Conservation (phyloP, 2,888 invertebrate species). For the Thalpophila matura region DNA sequence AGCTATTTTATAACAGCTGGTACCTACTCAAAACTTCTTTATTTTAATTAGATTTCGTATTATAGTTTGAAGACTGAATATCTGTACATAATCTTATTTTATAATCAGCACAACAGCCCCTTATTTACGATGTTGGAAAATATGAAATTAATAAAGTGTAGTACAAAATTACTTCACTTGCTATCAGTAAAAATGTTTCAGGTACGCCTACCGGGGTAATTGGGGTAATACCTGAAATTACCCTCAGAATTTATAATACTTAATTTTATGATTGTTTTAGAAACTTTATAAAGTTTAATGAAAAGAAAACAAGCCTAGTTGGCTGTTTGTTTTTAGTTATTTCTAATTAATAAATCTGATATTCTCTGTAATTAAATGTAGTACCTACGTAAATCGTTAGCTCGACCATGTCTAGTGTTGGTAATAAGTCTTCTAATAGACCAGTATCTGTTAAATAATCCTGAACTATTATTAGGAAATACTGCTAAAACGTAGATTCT, state of each 20-base stretch:
- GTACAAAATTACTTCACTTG: background rate
- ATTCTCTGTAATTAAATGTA: background rate
- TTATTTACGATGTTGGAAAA: background rate
- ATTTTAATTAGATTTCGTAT: no score
- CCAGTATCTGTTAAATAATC: no score
- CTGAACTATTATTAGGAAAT: no score
- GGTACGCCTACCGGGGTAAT: constrained; percentile 7
- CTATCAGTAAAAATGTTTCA: constrained; percentile 5
- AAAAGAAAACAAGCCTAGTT: constrained; percentile 21
- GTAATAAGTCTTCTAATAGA: no score
- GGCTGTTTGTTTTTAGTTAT: background rate
- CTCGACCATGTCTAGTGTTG: no score
- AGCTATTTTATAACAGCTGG: no score
- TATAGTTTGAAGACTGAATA: no score
- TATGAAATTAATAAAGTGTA: constrained; percentile 6
- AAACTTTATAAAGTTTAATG: constrained; percentile 16
- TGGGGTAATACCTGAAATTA: constrained; percentile 6
- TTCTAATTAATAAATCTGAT: background rate
- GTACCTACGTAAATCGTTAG: no score
- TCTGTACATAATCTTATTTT: background rate
- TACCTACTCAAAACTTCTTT: no score
- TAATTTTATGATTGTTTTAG: constrained; percentile 17
- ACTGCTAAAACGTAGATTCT: no score
- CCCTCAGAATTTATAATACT: constrained; percentile 6
- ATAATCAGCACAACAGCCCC: background rate